These are phyloP conservation scores for Malurus alboscapulatus DNA, from an alignment of 2,113 vertebrate genomes.

Conservation along the genomic window DNA sequence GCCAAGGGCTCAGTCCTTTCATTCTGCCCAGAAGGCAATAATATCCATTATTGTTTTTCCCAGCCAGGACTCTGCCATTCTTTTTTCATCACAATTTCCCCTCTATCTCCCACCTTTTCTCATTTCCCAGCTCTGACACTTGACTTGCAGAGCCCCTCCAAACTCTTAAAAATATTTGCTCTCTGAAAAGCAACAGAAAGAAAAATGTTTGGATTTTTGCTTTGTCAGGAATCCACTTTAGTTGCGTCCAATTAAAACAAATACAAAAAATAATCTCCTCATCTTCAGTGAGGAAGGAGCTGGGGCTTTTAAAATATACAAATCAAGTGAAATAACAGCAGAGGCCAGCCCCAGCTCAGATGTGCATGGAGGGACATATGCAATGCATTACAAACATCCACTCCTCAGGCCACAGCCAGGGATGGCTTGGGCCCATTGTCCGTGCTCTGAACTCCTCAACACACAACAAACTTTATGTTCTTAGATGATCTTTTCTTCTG, in stretches of 20 bases:
- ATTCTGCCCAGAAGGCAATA: slow-evolving; percentile 14
- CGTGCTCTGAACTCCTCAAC: background rate
- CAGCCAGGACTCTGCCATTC: background rate
- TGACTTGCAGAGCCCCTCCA: background rate
- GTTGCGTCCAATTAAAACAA: background rate
- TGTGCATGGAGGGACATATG: background rate
- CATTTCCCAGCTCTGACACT: background rate
- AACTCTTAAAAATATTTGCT: slow-evolving; percentile 23
- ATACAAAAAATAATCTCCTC: slow-evolving; percentile 8
- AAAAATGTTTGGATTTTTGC: background rate
- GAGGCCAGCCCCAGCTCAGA: background rate
- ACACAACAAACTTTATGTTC: background rate
- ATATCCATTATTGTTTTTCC: slow-evolving; percentile 13
- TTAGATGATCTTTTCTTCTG: background rate
- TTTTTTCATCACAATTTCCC: background rate
- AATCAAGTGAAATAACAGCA: slow-evolving; percentile 17
- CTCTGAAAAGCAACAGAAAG: slow-evolving; percentile 11
- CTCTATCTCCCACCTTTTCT: background rate
- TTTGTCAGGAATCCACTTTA: background rate
- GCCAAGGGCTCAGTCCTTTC: slow-evolving; percentile 1
- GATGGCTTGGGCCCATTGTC: background rate
- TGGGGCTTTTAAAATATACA: slow-evolving; percentile 21
- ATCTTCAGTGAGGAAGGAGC: background rate
- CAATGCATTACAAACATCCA: background rate
- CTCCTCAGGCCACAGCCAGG: background rate